These are phyloP conservation scores for Hypocryptadius cinnamomeus DNA, from an alignment of 2,113 vertebrate species.

Conservation along the genomic window DNA sequence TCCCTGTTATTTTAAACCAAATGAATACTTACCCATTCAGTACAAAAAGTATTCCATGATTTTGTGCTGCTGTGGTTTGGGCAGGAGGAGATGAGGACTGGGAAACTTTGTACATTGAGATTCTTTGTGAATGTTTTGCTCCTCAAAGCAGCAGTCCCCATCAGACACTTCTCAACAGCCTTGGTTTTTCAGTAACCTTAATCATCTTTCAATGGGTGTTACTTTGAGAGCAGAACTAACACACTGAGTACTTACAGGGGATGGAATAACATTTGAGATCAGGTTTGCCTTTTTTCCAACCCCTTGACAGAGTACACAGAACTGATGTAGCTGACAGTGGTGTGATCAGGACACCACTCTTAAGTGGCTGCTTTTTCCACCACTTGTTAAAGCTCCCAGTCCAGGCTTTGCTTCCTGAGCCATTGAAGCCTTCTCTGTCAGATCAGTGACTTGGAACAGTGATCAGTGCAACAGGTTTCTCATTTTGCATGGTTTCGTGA, in stretches of 20 bases:
- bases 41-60: neutral
- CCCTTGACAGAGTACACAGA: neutral
- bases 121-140: neutral
- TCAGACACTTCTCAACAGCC: neutral
- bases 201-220: neutral
- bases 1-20: neutral
- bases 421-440: neutral
- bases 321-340: neutral
- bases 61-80: neutral
- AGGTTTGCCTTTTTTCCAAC: neutral
- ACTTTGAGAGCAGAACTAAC: neutral
- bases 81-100: neutral
- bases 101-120: neutral
- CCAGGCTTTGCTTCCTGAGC: neutral
- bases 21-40: neutral
- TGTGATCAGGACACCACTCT: neutral
- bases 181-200: neutral
- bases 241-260: neutral
- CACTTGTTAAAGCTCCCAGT: neutral
- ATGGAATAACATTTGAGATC: neutral
- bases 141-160: neutral
- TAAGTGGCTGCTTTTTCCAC: neutral
- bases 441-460: constrained; percentile 42
- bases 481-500: neutral
- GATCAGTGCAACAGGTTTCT: constrained; percentile 3